Evolutionary conservation across 2,113 vertebrate species (phyloP), one percentile per base, ranked within the genome.

Genomic region (Formicarius rufipectus): DNA sequence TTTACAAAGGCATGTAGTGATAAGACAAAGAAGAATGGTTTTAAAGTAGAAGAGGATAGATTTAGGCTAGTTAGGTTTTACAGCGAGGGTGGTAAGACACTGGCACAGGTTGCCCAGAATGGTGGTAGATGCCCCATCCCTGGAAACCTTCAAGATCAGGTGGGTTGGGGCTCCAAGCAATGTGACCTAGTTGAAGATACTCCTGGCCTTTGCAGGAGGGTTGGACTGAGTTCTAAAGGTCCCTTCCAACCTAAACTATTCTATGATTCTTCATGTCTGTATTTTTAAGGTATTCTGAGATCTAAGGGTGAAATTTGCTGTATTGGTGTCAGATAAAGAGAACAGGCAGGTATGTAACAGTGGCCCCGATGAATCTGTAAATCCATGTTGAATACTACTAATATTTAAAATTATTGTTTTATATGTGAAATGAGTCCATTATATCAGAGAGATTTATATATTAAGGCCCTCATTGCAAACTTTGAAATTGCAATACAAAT

Each of bases 41-140:
- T 86, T 62, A 52, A 67, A 60, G 25, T 16, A 28, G n/a, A 62
- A 67, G 42, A 45, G 10, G 21, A 16, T 28, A 50, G 25, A 52
- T 62, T 73, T 23, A 52, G n/a, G 14, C 11, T 45, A 73, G 18
- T 50, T n/a, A 85, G 33, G 37, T 44, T 81, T 72, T 35, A 23
- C 16, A 5, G 6, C 37, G 25, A 50, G 8, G 1, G 0, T 27
- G 3, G 5, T 68, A n/a, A n/a, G 20, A 62, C 20, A 21, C 10
- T 31, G 24, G 31, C 9, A 42, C 3, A 44, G n/a, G 17, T 73
- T 86, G 10, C 17, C 14, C 17, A 72, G 35, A 44, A 27, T n/a
- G 23, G 7, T 49, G 6, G 27, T 59, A 47, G 27, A 12, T 69
- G 25, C 10, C 25, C 37, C 25, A 42, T 42, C 33, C 37, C 68